Base-by-base conservation (phyloP, 2,888 invertebrate species). In the Parnassius mnemosyne region DNA sequence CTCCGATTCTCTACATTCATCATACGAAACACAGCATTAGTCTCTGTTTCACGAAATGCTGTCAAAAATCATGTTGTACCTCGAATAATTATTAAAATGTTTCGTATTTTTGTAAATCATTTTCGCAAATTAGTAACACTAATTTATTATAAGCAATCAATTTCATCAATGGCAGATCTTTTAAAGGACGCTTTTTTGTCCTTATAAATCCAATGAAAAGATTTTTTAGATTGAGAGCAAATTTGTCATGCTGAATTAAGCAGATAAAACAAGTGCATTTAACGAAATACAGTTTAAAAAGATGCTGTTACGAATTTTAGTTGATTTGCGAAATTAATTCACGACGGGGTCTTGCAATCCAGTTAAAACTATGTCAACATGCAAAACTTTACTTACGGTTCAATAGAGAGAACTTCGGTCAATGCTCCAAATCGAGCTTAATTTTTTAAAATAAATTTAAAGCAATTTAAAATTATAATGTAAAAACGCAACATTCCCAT, bases 321-420 rank as follows among this genome's bases (percentile, higher is more conserved):
- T 13, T 46, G 34, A 59, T 56, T 63, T 59, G 53, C 63, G 63
- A 63, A 55, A 63, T 49, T 52, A 11, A 59, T 44, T 53, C 58
- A 58, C 58, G 57, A 51, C 58, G 34, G 51, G 16, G 54, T 20
- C 56, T 60, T 49, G 63, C 63, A 60, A 63, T 60, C 52, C 13
- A 9, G 47, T 47, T 42, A 47, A 51, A 42, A 52, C 53, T 59
- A 60, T 63, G 59, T 63, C 63, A 63, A 56, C 63, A 63, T 52
- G 49, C 60, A 60, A 34, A 56, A 60, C 56, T 63, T 60, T 49
- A 56, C 60, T 63, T 63, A 63, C 63, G 58, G 51, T 63, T 42
- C 63, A 43, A 51, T 58, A 58, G 58, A 58, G 53, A 61, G 46
- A 49, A 50, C 50, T 34, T 42, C 25, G 61, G 57, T 61, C 57